Evolutionary conservation across 2,888 invertebrate genomes (phyloP), one percentile per base, ranked within the genome.

Genomic region (Sarcophaga carnaria): DNA sequence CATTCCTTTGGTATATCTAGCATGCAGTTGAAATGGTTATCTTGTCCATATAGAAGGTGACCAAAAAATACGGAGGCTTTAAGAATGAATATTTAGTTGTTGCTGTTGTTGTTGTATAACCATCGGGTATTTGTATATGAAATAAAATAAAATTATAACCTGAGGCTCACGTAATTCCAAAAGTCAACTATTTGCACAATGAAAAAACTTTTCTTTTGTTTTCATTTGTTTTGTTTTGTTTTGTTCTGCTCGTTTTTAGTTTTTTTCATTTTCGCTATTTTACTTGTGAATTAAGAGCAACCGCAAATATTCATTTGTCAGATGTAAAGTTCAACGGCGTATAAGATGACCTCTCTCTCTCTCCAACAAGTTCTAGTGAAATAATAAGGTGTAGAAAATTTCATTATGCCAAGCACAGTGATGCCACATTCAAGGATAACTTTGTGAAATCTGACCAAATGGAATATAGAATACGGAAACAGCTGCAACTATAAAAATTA

Each of bases 251-350:
- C 54, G 17, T n/a, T 74, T 66, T 76, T 27, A 84, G 77, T 83
- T 88, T 77, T 45, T 86, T 89, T 85, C 63, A 85, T 89, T 89
- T 90, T 88, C 89, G 89, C 88, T 92, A 89, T 92, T 92, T 91
- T 91, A 92, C 92, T 93, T 92, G 92, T 93, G 92, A 93, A 93
- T 93, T 93, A 93, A 93, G 91, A 92, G 92, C 90, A 91, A 93
- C 93, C 93, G 92, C 93, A 93, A 93, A 93, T 93, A 92, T 93
- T 93, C 93, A 93, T 93, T 93, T 93, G 91, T 91, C 91, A 92
- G 92, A 92, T 93, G 93, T 92, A 92, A 93, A 92, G 91, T 92
- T 92, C 89, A 89, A 90, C 89, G 89, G 89, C 89, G 89, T 89
- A 14, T 54, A 54, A 17, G 12, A 10, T 2, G 8, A 0, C 37